Percentiles rank a stretch among this genome's conserved stretches.
Conservation (phyloP, 2,113 vertebrate genomes). For the Brachypodius melanocephalos region DNA sequence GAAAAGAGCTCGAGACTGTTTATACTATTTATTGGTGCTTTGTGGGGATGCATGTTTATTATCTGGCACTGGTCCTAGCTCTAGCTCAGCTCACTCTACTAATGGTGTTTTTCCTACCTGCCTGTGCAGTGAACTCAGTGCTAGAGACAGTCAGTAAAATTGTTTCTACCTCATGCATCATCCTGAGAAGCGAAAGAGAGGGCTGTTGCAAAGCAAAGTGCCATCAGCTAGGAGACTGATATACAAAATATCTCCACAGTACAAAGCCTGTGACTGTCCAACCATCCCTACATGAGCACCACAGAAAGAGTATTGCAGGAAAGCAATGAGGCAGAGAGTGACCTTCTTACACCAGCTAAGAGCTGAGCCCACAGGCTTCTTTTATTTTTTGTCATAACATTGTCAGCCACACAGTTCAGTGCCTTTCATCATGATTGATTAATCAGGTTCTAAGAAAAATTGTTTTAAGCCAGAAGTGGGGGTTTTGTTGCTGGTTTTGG, state of each 20-base stretch:
- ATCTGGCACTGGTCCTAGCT: constrained; percentile 6
- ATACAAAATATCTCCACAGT: neutral
- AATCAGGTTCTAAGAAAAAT: neutral
- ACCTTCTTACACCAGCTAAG: neutral
- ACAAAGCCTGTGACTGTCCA: neutral
- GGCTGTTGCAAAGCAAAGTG: neutral
- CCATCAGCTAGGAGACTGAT: neutral
- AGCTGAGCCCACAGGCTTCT: neutral
- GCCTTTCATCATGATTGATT: neutral
- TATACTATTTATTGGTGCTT: constrained; percentile 5
- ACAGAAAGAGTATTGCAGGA: neutral
- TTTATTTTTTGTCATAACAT: neutral
- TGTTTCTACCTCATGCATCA: neutral
- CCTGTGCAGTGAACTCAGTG: neutral
- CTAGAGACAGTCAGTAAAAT: neutral
- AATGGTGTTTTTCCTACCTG: constrained; percentile 16
- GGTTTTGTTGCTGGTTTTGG: neutral
- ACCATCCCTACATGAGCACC: neutral
- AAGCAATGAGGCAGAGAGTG: neutral
- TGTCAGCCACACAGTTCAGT: neutral
- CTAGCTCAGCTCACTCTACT: neutral
- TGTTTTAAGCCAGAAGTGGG: neutral
- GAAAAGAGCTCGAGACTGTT: neutral
- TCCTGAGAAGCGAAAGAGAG: neutral
- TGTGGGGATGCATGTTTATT: neutral